These are phyloP conservation scores for Andrena hattorfiana DNA, from an alignment of 2,888 invertebrate genomes.

Conservation along the genomic window DNA sequence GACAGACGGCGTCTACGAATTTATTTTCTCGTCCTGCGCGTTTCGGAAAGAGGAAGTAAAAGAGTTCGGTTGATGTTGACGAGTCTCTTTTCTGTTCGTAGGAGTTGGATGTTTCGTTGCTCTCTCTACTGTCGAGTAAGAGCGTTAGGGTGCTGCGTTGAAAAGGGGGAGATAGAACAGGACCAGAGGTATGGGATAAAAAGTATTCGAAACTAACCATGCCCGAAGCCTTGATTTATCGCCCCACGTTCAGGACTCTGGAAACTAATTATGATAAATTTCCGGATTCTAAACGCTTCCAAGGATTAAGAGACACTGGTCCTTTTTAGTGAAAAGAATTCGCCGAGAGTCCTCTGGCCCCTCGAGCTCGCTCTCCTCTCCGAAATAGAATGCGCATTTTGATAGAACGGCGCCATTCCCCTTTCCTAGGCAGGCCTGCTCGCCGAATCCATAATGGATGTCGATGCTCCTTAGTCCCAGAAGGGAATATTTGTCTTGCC, in stretches of 20 bases:
- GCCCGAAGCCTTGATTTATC: conserved; percentile 29
- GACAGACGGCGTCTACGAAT: background rate
- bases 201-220: background rate
- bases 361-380: background rate
- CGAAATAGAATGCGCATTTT: conserved; percentile 59
- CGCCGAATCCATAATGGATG: conserved; percentile 58
- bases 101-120: too few species aligned
- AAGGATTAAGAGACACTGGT: conserved; percentile 26
- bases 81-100: too few species aligned
- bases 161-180: background rate
- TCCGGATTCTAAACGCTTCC: conserved; percentile 5
- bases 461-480: conserved; percentile 30
- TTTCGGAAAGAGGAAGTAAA: background rate
- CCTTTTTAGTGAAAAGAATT: background rate
- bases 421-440: background rate
- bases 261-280: conserved; percentile 27
- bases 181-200: background rate
- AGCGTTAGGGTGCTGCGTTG: too few species aligned
- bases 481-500: conserved; percentile 51
- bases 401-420: conserved; percentile 40
- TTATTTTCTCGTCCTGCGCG: background rate
- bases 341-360: background rate
- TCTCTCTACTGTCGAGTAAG: too few species aligned
- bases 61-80: background rate
- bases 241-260: background rate